Base-by-base conservation (phyloP, 2,113 vertebrate species). In the Oceanodroma tethys region DNA sequence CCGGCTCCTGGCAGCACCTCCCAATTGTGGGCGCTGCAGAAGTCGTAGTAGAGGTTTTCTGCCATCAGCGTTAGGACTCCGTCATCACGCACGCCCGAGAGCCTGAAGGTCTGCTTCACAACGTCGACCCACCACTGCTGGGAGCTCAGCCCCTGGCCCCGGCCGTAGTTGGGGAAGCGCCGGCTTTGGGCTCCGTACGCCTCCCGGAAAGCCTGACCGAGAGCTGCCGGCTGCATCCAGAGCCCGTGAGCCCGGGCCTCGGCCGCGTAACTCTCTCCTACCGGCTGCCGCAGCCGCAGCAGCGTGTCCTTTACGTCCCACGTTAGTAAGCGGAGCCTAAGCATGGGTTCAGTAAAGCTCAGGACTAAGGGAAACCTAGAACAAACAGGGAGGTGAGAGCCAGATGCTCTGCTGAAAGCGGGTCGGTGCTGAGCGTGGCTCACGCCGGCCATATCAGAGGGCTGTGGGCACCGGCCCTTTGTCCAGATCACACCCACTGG, bases 291-390 rank as follows among this genome's bases (percentile, higher is more conserved):
- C 86, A 99, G 98, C 87, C 98, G 98, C 73, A 99, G 96, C 71
- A 99, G 96, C 1, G 99, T 99, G 97, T 99, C 99, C 80, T 99
- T 99, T 90, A 99, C 98, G 1, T 99, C 99, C 99, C 99, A 99
- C 0, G 99, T 98, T 47, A 99, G 95, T 73, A 99, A 98, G 30
- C 97, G 98, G 30, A 99, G 97, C 40, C 65, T 78, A 85, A 98
- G 95, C 97, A 96, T 97, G 36, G 79, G 63, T 30, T 13, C 19
- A 0, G 65, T 1, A 19, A 3, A 7, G 25, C 36, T 4, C 6
- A 1, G 63, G 16, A 0, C 40, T 7, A 17, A 10, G 19, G 34
- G n/a, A 5, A 4, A 3, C 56, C 55, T 36, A 4, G 10, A 11
- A 9, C 38, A 22, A 45, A 22, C 6, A 1, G 20, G 10, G n/a